phyloP scores from a whole-genome alignment of 2,113 vertebrate genomes.

The Solenodon paradoxus region DNA sequence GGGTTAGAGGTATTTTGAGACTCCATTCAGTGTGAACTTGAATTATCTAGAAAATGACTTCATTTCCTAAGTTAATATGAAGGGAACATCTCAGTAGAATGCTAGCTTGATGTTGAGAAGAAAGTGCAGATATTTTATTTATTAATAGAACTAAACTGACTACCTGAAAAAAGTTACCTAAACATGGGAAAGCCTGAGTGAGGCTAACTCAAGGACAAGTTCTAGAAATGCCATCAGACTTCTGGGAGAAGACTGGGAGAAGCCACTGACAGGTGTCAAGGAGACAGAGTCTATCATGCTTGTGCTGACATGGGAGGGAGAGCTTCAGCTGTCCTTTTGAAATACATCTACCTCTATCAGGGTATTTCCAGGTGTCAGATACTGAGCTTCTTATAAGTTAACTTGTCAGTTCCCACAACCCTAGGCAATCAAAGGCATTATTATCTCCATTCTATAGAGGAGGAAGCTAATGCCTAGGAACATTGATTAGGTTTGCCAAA shows the following conservation, averaged over 20 bases:
- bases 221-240: neutral
- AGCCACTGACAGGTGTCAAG: too few species aligned
- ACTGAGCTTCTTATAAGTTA: rapidly evolving
- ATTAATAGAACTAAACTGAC: neutral
- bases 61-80: neutral
- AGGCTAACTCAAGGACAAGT: neutral
- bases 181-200: neutral
- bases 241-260: rapidly evolving
- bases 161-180: neutral
- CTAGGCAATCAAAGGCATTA: too few species aligned
- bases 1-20: neutral
- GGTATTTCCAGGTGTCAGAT: rapidly evolving
- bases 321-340: neutral
- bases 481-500: rapidly evolving
- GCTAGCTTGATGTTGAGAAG: too few species aligned
- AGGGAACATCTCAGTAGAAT: neutral
- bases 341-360: rapidly evolving
- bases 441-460: too few species aligned
- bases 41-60: neutral
- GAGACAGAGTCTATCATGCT: neutral
- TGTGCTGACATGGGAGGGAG: neutral
- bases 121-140: neutral
- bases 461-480: neutral
- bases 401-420: rapidly evolving
- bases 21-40: neutral